Conservation (phyloP, 2,113 vertebrate genomes). For the Pyrgilauda ruficollis region DNA sequence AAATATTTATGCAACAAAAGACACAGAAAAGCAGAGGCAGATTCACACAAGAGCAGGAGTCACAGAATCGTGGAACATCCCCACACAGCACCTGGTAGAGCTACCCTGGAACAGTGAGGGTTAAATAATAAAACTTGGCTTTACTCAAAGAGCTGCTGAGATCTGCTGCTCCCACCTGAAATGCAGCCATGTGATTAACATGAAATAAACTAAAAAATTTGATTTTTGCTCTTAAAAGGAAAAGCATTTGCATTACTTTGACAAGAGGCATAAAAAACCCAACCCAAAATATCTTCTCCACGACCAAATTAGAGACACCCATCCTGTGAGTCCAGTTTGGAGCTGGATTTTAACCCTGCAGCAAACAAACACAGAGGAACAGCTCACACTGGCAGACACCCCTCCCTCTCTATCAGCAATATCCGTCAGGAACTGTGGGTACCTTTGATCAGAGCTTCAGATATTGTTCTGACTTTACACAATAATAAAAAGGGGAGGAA, state of each 20-base stretch:
- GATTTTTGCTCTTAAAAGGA: neutral
- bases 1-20: neutral
- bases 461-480: slow-evolving; percentile 43
- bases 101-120: fast-evolving
- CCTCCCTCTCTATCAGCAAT: neutral
- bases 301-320: neutral
- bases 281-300: neutral
- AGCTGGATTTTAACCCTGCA: neutral
- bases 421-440: neutral
- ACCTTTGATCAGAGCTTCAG: slow-evolving; percentile 46
- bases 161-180: neutral
- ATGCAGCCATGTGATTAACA: neutral
- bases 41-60: neutral
- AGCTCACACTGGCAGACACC: neutral
- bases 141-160: neutral
- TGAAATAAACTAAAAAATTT: neutral
- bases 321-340: neutral
- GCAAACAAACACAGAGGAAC: neutral
- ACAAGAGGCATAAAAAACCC: neutral
- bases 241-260: neutral
- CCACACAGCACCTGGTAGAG: neutral
- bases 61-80: neutral
- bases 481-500: slow-evolving; percentile 62
- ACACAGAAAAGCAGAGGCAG: neutral
- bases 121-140: neutral